Conservation (phyloP, 2,797 vertebrate genomes). For the Scarus forsteni region DNA sequence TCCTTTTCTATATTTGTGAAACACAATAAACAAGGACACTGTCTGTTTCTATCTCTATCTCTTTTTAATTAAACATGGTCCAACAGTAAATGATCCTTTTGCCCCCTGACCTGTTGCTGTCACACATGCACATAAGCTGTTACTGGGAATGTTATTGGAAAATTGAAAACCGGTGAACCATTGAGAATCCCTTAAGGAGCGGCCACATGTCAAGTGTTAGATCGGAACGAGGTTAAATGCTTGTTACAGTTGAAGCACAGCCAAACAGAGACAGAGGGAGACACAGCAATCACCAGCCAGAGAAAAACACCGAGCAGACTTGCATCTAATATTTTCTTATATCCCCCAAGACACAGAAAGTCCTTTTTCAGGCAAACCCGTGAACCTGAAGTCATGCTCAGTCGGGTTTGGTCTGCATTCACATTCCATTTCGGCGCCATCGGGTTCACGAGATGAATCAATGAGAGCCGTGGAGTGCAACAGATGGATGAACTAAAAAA, state of each 20-base stretch:
- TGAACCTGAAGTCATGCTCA: constrained; percentile 62
- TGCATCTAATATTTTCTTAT: constrained; percentile 27
- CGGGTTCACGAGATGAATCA: constrained; percentile 65
- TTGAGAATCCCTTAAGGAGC: constrained; percentile 49
- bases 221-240: constrained; percentile 59
- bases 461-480: constrained; percentile 24
- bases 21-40: no score
- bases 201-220: constrained; percentile 58
- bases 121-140: constrained; percentile 33
- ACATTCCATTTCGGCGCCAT: constrained; percentile 61
- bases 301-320: constrained; percentile 57
- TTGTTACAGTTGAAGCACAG: constrained; percentile 62
- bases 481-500: constrained; percentile 18
- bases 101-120: neutral
- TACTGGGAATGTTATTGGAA: constrained; percentile 70
- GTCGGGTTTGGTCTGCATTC: constrained; percentile 52
- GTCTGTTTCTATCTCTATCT: no score
- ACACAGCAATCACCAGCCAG: constrained; percentile 54
- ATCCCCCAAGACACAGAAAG: constrained; percentile 46
- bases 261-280: constrained; percentile 52
- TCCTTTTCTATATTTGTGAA: no score
- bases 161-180: constrained; percentile 54
- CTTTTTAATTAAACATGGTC: no score
- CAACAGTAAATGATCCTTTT: no score
- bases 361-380: constrained; percentile 56